phyloP scores from a whole-genome alignment of 2,797 vertebrate genomes.

The Eospalax fontanierii region DNA sequence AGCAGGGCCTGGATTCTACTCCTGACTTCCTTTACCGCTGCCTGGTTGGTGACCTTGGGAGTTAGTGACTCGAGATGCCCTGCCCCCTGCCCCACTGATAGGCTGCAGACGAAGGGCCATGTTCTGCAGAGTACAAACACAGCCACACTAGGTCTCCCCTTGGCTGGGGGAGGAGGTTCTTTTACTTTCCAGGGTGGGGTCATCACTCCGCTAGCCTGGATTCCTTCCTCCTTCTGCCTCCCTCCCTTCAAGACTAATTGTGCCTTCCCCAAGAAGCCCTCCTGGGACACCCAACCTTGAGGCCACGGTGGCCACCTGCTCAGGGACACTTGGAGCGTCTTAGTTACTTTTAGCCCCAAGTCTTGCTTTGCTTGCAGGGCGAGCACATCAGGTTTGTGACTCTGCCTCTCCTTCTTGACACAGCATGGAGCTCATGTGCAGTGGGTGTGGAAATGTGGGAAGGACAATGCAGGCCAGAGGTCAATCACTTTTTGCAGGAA shows the following conservation, averaged over 20 bases:
- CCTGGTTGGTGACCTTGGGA: background rate
- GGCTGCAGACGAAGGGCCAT: background rate
- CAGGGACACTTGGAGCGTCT: background rate
- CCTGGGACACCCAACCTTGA: background rate
- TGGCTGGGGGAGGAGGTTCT: background rate
- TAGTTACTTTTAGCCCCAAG: background rate
- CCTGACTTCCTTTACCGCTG: rapidly evolving
- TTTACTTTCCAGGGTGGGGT: background rate
- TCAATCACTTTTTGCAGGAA: background rate
- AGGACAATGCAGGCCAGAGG: background rate
- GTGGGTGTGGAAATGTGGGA: background rate
- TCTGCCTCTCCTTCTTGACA: background rate
- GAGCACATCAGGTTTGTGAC: background rate
- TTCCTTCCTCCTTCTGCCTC: background rate
- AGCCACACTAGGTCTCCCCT: background rate
- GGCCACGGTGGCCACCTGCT: background rate
- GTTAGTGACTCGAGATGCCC: background rate
- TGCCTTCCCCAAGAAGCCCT: background rate
- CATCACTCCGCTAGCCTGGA: too few species aligned
- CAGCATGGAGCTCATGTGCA: background rate
- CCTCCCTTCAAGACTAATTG: background rate
- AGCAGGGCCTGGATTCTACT: background rate
- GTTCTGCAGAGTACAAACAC: background rate
- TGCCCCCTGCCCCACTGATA: background rate
- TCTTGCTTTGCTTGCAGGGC: background rate